phyloP scores from a whole-genome alignment of 2,888 invertebrate genomes.

The Tiliacea citrago region DNA sequence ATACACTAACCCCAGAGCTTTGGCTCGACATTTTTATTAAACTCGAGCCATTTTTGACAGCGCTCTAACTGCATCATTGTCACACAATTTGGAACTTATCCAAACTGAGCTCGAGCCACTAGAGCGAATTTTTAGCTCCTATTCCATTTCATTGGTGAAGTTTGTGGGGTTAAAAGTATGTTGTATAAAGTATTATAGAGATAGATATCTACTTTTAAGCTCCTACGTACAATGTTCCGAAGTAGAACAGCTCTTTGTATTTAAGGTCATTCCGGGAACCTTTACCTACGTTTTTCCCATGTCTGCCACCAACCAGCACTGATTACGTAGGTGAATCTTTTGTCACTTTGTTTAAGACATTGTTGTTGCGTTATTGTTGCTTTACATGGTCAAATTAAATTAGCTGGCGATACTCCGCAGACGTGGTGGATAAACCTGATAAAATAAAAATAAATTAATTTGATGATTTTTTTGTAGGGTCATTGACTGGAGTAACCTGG shows the following conservation, averaged over 20 bases:
- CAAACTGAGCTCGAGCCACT: conserved; percentile 64
- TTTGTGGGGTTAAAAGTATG: conserved; percentile 50
- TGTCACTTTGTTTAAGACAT: too few species aligned
- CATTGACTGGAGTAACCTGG: too few species aligned
- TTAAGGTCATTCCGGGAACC: neutral
- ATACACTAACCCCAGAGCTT: conserved; percentile 50
- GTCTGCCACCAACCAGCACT: too few species aligned
- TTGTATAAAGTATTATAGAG: conserved; percentile 35
- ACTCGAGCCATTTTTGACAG: conserved; percentile 74
- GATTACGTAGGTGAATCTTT: too few species aligned
- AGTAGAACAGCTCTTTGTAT: neutral
- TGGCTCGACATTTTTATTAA: conserved; percentile 68
- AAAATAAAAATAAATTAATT: too few species aligned
- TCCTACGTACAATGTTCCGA: neutral
- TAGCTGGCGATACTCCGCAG: too few species aligned
- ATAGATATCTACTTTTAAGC: conserved; percentile 15
- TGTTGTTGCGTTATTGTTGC: too few species aligned
- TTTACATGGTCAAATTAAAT: too few species aligned
- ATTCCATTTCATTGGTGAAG: conserved; percentile 58
- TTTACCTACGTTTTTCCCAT: neutral
- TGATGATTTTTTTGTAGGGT: too few species aligned
- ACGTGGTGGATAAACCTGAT: too few species aligned
- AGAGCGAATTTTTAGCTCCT: conserved; percentile 66
- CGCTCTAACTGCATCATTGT: conserved; percentile 78
- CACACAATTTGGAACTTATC: conserved; percentile 78